Conservation (phyloP, 1,140 invertebrate genomes). For the Hylyphantes graminicola region DNA sequence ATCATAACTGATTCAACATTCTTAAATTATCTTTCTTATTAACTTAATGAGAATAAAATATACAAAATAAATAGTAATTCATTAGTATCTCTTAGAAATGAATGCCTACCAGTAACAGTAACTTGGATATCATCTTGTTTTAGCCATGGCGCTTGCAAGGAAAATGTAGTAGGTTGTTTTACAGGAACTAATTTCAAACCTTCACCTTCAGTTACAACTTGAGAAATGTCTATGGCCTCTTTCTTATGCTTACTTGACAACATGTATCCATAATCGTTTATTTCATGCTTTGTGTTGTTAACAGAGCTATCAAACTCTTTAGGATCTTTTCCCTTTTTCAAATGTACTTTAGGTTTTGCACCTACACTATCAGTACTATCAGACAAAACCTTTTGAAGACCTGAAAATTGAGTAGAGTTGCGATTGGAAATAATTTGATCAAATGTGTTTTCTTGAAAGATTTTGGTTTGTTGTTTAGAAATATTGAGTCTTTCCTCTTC, state of each 20-base stretch:
- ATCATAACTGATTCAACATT: too few relatives aligned
- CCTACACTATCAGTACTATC: slow-evolving; percentile 31
- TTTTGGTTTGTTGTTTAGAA: not conserved
- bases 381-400: slow-evolving; percentile 18
- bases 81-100: not conserved
- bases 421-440: not conserved
- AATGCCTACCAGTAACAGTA: slow-evolving; percentile 69
- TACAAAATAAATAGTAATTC: not conserved
- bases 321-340: slow-evolving; percentile 33
- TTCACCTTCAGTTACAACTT: slow-evolving; percentile 74
- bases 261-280: slow-evolving; percentile 27
- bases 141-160: slow-evolving; percentile 71
- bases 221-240: slow-evolving; percentile 49
- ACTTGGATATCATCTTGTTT: slow-evolving; percentile 71
- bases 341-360: slow-evolving; percentile 41
- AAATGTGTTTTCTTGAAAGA: not conserved
- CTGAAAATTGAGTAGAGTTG: not conserved
- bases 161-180: slow-evolving; percentile 74
- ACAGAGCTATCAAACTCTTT: not conserved
- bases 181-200: slow-evolving; percentile 76
- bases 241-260: slow-evolving; percentile 44
- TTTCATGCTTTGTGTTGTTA: slow-evolving; percentile 15
- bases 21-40: not conserved
- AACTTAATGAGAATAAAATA: not conserved
- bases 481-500: not conserved